These are phyloP conservation scores for Nineta flava DNA, from an alignment of 2,888 invertebrate genomes.

Conservation along the genomic window DNA sequence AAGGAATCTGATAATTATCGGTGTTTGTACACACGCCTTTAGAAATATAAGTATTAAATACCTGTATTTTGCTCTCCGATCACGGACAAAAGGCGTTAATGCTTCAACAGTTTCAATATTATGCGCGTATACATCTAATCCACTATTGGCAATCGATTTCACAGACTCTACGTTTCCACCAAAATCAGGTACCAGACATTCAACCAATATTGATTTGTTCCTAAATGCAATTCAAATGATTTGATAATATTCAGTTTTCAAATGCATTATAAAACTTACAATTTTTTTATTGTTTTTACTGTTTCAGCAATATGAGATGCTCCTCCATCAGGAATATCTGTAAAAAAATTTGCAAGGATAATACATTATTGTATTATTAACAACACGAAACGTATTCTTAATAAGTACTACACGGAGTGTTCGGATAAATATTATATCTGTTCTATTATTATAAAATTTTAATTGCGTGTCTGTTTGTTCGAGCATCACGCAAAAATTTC, in stretches of 20 bases:
- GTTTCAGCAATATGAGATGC: slow-evolving; percentile 87
- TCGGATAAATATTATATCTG: too few relatives aligned
- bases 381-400: too few relatives aligned
- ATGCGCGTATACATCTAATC: slow-evolving; percentile 94
- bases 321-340: slow-evolving; percentile 88
- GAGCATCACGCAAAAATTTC: too few relatives aligned
- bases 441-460: too few relatives aligned
- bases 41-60: slow-evolving; percentile 15
- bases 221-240: slow-evolving; percentile 24
- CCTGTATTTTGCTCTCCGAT: slow-evolving; percentile 78
- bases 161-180: slow-evolving; percentile 64
- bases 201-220: slow-evolving; percentile 76
- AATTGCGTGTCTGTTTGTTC: too few relatives aligned
- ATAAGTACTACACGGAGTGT: too few relatives aligned
- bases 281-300: slow-evolving; percentile 66
- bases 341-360: slow-evolving; percentile 15
- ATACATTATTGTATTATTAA: neutral
- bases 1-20: neutral
- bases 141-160: slow-evolving; percentile 56
- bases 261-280: slow-evolving; percentile 30
- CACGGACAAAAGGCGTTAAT: slow-evolving; percentile 82
- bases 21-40: neutral
- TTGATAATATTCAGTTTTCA: neutral
- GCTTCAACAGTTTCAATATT: slow-evolving; percentile 95
- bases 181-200: slow-evolving; percentile 95